Conservation (phyloP, 1,140 invertebrate genomes). For the Cheumatopsyche charites region DNA sequence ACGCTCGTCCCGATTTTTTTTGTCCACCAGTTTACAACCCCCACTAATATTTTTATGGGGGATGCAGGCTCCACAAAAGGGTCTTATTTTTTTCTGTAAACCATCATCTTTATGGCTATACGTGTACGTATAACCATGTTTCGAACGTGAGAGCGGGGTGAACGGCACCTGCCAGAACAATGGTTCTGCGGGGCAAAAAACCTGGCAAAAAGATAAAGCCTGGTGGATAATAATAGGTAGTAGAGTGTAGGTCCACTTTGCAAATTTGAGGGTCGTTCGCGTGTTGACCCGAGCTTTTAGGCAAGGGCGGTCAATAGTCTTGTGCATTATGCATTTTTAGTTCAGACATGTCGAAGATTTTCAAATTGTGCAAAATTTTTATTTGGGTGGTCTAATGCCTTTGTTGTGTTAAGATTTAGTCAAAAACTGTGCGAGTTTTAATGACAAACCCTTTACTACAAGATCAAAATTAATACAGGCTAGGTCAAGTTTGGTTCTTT, state of each 20-base stretch:
- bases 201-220: too few relatives aligned
- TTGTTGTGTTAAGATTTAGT: too few relatives aligned
- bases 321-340: background rate
- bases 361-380: too few relatives aligned
- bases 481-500: too few relatives aligned
- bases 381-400: too few relatives aligned
- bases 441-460: too few relatives aligned
- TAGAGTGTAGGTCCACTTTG: too few relatives aligned
- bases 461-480: too few relatives aligned
- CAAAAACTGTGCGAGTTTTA: too few relatives aligned
- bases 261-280: too few relatives aligned
- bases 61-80: constrained; percentile 30
- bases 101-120: constrained; percentile 5
- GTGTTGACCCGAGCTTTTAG: background rate
- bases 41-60: constrained; percentile 45
- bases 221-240: too few relatives aligned
- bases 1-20: constrained; percentile 18
- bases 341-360: too few relatives aligned
- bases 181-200: background rate
- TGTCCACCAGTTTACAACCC: constrained; percentile 38
- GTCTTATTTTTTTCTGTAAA: constrained; percentile 1
- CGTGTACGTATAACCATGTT: background rate
- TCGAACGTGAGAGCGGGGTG: constrained; percentile 11
- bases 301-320: constrained; percentile 22
- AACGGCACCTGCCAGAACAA: background rate